Evolutionary conservation across 1,140 invertebrate genomes (phyloP), one percentile per base, ranked within the genome.

Genomic region (Pristionchus pacificus): DNA sequence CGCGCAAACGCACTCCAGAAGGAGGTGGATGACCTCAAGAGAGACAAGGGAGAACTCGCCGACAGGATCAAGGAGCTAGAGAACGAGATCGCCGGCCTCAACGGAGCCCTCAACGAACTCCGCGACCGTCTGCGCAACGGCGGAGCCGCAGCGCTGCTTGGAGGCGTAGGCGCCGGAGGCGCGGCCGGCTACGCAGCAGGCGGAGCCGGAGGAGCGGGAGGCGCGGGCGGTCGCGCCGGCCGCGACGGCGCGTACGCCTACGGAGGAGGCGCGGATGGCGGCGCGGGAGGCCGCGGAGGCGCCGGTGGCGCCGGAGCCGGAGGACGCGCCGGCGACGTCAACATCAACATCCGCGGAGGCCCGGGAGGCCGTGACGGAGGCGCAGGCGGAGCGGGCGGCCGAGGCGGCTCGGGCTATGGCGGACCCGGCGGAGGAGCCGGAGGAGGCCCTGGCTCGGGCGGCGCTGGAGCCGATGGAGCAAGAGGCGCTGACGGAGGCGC

Each of bases 41-140:
- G 57, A 61, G 74, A 77, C 31, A 73, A 79, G 2, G 79, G 78
- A 38, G 65, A 77, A 32, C 68, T 84, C 14, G 61, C 80, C 66
- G 77, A 84, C 58, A 79, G 81, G 19, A 78, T 83, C 68, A 80
- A 83, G 27, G 77, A 83, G 65, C 65, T 72, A 38, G 38, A 66
- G 57, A 63, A 29, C 55, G 68, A 38, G n/a, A 61, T 49, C 19
- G 38, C 38, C 19, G 38, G 38, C 19, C 67, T 74, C 31, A 64
- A 64, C 27, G 25, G 68, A n/a, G 33, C 62, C 10, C 49, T 57
- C 31, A 59, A 29, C 25, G 65, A 24, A 60, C 49, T 57, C 33
- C 65, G 70, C 27, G 70, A 62, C 0, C 33, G 61, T 19, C n/a
- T 49, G 1, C 60, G 30, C 2, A 65, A 25, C 60, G 28, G 65